These are phyloP conservation scores for Frieseomelitta varia DNA, from an alignment of 1,140 invertebrate species.

Conservation along the genomic window DNA sequence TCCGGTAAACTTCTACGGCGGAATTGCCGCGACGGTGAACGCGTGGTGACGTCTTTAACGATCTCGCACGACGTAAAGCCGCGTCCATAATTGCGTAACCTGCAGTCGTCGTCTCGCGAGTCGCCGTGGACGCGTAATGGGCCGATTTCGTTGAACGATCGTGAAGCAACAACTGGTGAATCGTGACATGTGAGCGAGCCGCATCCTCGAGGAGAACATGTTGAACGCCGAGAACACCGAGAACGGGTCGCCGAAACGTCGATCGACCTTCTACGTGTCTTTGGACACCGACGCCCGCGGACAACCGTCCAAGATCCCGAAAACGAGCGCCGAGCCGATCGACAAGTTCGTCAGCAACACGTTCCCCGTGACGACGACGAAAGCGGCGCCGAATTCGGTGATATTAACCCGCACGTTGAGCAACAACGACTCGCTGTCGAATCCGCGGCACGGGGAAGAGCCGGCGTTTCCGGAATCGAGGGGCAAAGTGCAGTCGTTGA, in stretches of 20 bases:
- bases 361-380: slow-evolving; percentile 65
- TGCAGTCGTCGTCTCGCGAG: no score
- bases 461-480: slow-evolving; percentile 61
- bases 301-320: slow-evolving; percentile 66
- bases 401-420: slow-evolving; percentile 72
- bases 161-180: not conserved
- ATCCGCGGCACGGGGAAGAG: slow-evolving; percentile 26
- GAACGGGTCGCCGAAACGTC: slow-evolving; percentile 77
- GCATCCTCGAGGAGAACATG: slow-evolving; percentile 47
- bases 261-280: slow-evolving; percentile 83
- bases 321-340: slow-evolving; percentile 42
- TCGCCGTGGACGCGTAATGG: no score
- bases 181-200: slow-evolving; percentile 43
- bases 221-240: slow-evolving; percentile 66
- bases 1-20: not conserved
- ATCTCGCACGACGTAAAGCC: not conserved
- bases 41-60: not conserved
- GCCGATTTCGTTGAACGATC: not conserved
- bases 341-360: slow-evolving; percentile 75
- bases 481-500: slow-evolving; percentile 80
- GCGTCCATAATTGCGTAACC: not conserved
- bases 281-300: slow-evolving; percentile 72
- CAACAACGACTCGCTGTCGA: slow-evolving; percentile 66
- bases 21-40: not conserved
- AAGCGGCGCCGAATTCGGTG: slow-evolving; percentile 49